Evolutionary conservation across 64 coral and sea anemone genomes (phyloP).

Genomic region (Cladopsammia gracilis): DNA sequence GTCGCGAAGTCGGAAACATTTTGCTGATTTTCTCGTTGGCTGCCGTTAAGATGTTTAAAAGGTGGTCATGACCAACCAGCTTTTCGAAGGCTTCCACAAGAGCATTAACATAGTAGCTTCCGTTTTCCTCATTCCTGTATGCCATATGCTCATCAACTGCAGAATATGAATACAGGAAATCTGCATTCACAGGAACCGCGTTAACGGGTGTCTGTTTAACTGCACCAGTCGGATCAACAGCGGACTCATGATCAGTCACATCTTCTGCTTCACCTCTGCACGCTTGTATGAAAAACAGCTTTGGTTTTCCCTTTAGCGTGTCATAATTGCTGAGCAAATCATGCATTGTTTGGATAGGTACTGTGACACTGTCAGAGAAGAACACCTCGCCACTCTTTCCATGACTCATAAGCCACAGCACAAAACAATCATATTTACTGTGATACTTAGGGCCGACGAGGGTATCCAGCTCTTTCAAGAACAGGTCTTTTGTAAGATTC

Average conservation of each 20-base stretch:
- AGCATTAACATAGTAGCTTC: neutral
- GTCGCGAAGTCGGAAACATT: no score
- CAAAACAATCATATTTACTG: constrained; percentile 41
- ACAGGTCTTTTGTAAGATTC: neutral
- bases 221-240: no score
- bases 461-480: neutral
- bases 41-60: no score
- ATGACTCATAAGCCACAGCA: no score
- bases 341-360: constrained; percentile 6
- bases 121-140: neutral
- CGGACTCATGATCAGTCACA: no score
- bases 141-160: constrained; percentile 45
- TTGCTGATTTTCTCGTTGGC: no score
- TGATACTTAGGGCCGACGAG: constrained; percentile 4
- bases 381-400: no score
- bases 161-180: no score
- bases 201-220: neutral
- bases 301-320: constrained; percentile 67
- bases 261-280: constrained; percentile 54
- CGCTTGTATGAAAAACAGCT: no score
- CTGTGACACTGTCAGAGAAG: no score
- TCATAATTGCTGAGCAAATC: constrained; percentile 65
- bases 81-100: neutral
- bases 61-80: no score
- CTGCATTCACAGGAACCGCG: constrained; percentile 29